Conservation (phyloP, 2,888 invertebrate species). For the Amaurobius ferox region DNA sequence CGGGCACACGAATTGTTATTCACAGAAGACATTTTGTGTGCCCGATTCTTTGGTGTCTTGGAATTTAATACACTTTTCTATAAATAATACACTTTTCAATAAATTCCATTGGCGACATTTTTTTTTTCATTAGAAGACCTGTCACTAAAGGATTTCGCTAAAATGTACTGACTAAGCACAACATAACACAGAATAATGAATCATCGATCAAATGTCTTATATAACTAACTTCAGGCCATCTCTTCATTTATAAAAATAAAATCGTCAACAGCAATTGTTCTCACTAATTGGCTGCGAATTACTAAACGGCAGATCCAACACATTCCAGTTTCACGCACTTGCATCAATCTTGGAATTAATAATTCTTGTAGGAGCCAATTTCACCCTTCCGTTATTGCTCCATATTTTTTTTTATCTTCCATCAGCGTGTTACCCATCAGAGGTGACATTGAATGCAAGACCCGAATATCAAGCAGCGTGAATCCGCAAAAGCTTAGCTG, state of each 20-base stretch:
- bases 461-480: slow-evolving; percentile 44
- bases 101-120: too few relatives aligned
- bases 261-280: not conserved
- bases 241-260: not conserved
- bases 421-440: slow-evolving; percentile 9
- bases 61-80: too few relatives aligned
- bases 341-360: not conserved
- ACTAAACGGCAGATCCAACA: not conserved
- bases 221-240: not conserved
- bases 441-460: slow-evolving; percentile 43
- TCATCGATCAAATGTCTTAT: not conserved
- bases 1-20: too few relatives aligned
- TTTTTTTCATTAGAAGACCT: too few relatives aligned
- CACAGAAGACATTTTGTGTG: too few relatives aligned
- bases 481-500: slow-evolving; percentile 22
- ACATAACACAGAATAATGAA: too few relatives aligned
- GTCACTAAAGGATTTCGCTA: too few relatives aligned
- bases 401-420: not conserved
- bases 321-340: not conserved
- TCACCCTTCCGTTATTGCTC: not conserved
- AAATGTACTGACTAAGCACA: too few relatives aligned
- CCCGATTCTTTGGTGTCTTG: too few relatives aligned
- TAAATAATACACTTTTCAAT: too few relatives aligned
- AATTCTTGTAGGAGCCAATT: not conserved
- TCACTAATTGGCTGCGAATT: not conserved